Conservation (phyloP, 1,140 invertebrate species). For the Drosophila sulfurigaster region DNA sequence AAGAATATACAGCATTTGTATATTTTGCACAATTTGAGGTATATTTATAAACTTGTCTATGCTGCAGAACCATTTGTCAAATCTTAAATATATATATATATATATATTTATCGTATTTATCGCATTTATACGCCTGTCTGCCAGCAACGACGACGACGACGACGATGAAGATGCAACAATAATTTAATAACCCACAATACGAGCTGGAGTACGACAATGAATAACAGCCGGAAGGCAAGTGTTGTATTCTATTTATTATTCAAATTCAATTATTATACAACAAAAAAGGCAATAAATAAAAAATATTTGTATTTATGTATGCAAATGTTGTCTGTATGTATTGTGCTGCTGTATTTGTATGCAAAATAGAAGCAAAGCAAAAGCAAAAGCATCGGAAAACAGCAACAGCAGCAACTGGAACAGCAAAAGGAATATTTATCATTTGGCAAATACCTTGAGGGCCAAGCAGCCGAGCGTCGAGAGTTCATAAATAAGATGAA, state of each 20-base stretch:
- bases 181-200: constrained; percentile 75
- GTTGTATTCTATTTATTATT: constrained; percentile 74
- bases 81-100: constrained; percentile 70
- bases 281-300: constrained; percentile 70
- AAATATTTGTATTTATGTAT: constrained; percentile 28
- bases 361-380: constrained; percentile 37
- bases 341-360: constrained; percentile 40
- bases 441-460: constrained; percentile 77
- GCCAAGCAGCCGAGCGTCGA: constrained; percentile 51
- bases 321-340: constrained; percentile 14
- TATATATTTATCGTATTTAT: constrained; percentile 71
- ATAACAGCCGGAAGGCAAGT: constrained; percentile 53
- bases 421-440: constrained; percentile 73
- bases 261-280: constrained; percentile 78
- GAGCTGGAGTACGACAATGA: constrained; percentile 13
- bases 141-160: constrained; percentile 14
- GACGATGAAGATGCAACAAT: constrained; percentile 58
- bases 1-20: neutral
- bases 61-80: constrained; percentile 72
- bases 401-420: constrained; percentile 24
- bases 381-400: constrained; percentile 24
- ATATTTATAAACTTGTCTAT: constrained; percentile 28
- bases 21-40: constrained; percentile 8
- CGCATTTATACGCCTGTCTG: constrained; percentile 68
- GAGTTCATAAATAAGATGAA: constrained; percentile 78